A percentile compares a stretch with the other conserved stretches of the same genome.
phyloP scores from a whole-genome alignment of 1,140 invertebrate species.

The Mylabris phalerata region DNA sequence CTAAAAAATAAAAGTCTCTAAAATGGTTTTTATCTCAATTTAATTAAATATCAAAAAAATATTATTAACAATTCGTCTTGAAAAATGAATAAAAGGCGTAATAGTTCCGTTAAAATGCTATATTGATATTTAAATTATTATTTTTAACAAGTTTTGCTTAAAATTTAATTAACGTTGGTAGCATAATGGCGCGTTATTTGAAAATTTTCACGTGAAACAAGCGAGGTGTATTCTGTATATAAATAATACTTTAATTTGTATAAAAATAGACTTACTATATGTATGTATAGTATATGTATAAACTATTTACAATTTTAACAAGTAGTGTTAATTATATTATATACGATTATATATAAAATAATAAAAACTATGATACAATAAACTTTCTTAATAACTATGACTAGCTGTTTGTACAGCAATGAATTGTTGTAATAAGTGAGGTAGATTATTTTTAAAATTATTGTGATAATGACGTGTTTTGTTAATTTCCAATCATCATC shows the following conservation, averaged over 20 bases:
- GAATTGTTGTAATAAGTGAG: slow-evolving; percentile 38
- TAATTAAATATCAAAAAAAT: too few relatives aligned
- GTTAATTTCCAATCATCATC: too few relatives aligned
- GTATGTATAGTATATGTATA: slow-evolving; percentile 12
- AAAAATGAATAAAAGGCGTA: too few relatives aligned
- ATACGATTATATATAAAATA: slow-evolving; percentile 28
- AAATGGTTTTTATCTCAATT: too few relatives aligned
- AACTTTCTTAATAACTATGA: slow-evolving; percentile 35
- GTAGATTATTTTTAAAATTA: slow-evolving; percentile 27
- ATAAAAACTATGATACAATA: slow-evolving; percentile 25
- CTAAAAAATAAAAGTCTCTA: too few relatives aligned
- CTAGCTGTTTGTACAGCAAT: slow-evolving; percentile 41
- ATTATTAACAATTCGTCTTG: too few relatives aligned
- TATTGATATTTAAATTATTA: too few relatives aligned
- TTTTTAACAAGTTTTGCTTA: too few relatives aligned
- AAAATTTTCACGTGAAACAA: background rate
- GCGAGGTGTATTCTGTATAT: slow-evolving; percentile 17
- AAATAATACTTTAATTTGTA: slow-evolving; percentile 40
- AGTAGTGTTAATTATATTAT: slow-evolving; percentile 24
- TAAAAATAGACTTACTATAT: slow-evolving; percentile 26
- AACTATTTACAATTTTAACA: slow-evolving; percentile 31
- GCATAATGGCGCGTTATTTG: too few relatives aligned
- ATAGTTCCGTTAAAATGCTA: background rate
- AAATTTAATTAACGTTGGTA: too few relatives aligned
- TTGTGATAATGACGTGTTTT: too few relatives aligned